A percentile compares a stretch with the other conserved stretches of the same genome.
phyloP scores from a whole-genome alignment of 2,113 vertebrate genomes.

The Myocastor coypus region DNA sequence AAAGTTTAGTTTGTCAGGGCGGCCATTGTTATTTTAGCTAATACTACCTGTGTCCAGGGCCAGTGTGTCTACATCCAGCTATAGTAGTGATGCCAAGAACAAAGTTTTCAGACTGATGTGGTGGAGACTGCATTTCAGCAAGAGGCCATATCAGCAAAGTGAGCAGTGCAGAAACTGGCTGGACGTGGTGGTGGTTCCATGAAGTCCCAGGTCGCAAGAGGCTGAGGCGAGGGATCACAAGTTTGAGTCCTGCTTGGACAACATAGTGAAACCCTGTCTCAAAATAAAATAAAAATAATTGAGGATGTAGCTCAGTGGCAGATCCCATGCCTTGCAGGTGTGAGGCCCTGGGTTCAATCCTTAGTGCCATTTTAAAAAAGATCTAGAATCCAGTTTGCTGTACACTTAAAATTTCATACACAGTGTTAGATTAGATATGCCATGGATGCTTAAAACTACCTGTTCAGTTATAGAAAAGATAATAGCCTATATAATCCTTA shows the following conservation, averaged over 20 bases:
- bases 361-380: neutral
- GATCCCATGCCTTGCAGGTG: neutral
- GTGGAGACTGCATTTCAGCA: neutral
- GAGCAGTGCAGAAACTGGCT: neutral
- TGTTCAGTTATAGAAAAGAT: neutral
- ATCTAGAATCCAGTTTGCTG: neutral
- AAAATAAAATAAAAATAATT: neutral
- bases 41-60: neutral
- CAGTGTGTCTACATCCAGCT: neutral
- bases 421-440: neutral
- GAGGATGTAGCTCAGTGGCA: neutral
- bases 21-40: neutral
- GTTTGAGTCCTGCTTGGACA: neutral
- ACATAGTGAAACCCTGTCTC: neutral
- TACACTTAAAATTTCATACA: neutral
- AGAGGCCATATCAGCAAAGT: neutral
- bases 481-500: neutral
- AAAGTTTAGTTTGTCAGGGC: neutral
- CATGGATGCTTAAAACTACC: neutral
- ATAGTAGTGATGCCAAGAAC: neutral
- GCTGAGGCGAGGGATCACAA: neutral
- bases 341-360: neutral
- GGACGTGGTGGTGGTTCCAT: neutral
- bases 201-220: neutral
- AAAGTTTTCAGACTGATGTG: neutral